These are phyloP conservation scores for Pristionchus exspectatus DNA, from an alignment of 2,888 invertebrate genomes.

Conservation along the genomic window DNA sequence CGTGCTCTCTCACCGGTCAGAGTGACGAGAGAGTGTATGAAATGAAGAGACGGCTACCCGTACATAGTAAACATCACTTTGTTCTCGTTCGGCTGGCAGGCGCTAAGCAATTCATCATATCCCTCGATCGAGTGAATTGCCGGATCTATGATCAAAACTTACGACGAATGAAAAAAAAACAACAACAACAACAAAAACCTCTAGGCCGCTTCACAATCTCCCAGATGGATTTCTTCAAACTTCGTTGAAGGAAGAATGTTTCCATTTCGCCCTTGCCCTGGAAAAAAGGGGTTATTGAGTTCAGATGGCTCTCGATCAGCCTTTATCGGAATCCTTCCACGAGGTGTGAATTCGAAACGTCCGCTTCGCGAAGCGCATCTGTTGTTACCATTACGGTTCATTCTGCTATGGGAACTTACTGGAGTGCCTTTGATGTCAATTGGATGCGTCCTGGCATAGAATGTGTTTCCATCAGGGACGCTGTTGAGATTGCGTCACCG, in stretches of 20 bases:
- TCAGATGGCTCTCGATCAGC: conserved; percentile 62
- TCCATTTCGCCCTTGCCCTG: conserved; percentile 71
- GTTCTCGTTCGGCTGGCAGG: conserved; percentile 11
- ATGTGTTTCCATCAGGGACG: conserved; percentile 70
- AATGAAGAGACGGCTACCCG: not conserved
- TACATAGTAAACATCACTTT: not conserved
- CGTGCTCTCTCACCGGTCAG: too few species aligned
- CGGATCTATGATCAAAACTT: conserved; percentile 65
- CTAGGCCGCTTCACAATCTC: conserved; percentile 72
- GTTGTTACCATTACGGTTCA: conserved; percentile 42
- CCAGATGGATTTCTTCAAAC: conserved; percentile 75
- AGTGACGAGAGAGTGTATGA: too few species aligned
- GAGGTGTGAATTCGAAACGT: conserved; percentile 71
- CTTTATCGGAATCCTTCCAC: conserved; percentile 73
- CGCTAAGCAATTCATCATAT: conserved; percentile 68
- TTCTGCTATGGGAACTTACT: conserved; percentile 50
- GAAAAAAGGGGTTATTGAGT: conserved; percentile 17
- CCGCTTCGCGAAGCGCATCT: conserved; percentile 71
- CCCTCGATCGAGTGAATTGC: conserved; percentile 75
- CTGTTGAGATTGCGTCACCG: conserved; percentile 72
- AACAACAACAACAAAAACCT: conserved; percentile 65
- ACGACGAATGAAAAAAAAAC: not conserved
- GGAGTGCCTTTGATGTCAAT: conserved; percentile 58
- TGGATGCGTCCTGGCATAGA: conserved; percentile 71
- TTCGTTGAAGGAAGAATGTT: conserved; percentile 72